phyloP scores from a whole-genome alignment of 2,797 vertebrate species.

The Anguilla marmorata region DNA sequence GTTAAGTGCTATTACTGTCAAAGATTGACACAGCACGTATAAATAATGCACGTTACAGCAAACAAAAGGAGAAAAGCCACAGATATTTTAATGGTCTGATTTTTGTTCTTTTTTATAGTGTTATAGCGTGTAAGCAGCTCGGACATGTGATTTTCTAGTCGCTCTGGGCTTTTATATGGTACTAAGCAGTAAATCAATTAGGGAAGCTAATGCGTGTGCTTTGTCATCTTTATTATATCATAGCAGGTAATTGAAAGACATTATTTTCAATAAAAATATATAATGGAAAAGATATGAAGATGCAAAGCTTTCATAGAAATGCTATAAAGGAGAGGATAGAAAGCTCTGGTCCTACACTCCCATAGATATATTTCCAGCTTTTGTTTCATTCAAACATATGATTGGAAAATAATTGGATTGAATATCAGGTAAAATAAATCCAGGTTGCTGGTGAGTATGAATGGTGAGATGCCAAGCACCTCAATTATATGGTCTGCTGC shows the following conservation, averaged over 20 bases:
- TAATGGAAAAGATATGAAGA: neutral
- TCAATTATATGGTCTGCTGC: neutral
- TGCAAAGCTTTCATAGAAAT: neutral
- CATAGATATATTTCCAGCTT: neutral
- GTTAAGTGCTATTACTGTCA: slow-evolving; percentile 63
- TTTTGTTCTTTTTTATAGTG: slow-evolving; percentile 15
- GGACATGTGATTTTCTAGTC: slow-evolving; percentile 44
- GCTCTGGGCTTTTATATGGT: neutral
- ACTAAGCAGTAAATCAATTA: neutral
- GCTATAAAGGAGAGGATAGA: neutral
- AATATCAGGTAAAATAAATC: neutral
- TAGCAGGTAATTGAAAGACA: neutral
- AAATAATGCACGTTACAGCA: slow-evolving; percentile 67
- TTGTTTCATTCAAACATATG: neutral
- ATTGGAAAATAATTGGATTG: neutral
- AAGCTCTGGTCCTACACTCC: neutral
- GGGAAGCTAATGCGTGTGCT: neutral
- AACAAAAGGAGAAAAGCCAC: slow-evolving; percentile 49
- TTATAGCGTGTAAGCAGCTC: neutral
- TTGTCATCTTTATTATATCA: neutral
- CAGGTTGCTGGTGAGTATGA: neutral
- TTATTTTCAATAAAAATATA: neutral
- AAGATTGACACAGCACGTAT: slow-evolving; percentile 70
- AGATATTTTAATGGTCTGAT: slow-evolving; percentile 44
- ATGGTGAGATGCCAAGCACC: neutral